phyloP scores from a whole-genome alignment of 1,140 invertebrate species.

The Mactra quadrangularis region DNA sequence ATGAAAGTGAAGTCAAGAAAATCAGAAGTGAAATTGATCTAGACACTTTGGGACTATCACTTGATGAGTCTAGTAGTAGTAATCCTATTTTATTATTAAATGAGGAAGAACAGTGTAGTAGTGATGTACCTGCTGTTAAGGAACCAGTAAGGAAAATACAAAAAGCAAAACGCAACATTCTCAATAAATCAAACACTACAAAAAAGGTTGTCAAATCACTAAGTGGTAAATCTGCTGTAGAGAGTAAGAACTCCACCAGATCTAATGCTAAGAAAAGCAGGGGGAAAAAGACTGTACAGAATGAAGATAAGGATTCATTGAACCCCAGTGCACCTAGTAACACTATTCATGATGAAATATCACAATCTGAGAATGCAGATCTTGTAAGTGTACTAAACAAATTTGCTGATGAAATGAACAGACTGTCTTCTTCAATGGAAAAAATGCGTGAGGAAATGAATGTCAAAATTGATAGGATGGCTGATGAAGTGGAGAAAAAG shows the following conservation, averaged over 20 bases:
- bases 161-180: background rate
- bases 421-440: background rate
- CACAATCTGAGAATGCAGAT: background rate
- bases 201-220: background rate
- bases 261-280: background rate
- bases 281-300: background rate
- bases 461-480: background rate
- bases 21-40: conserved; percentile 7
- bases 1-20: background rate
- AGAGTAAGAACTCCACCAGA: background rate
- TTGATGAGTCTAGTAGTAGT: no score
- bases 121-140: background rate
- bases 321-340: background rate
- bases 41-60: no score
- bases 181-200: background rate
- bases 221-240: background rate
- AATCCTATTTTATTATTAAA: background rate
- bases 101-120: background rate
- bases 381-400: background rate
- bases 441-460: conserved; percentile 11
- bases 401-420: conserved; percentile 7
- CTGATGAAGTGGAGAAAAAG: background rate
- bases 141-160: background rate
- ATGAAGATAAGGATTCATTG: background rate
- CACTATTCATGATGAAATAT: background rate